phyloP scores from a whole-genome alignment of 2,888 invertebrate species.

The Adelognathus sp. region DNA sequence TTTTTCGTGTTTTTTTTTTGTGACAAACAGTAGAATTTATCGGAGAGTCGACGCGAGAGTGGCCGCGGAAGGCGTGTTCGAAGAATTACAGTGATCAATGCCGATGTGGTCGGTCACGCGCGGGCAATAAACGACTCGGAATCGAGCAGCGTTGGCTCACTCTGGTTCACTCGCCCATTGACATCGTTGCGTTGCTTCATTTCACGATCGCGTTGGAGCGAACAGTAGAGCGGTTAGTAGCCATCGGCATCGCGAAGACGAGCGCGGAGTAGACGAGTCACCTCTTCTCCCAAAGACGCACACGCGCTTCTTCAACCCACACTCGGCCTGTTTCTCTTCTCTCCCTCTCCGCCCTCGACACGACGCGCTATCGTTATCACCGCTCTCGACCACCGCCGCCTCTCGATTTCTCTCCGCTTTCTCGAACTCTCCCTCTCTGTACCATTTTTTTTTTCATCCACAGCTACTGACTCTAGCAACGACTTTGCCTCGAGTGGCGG shows the following conservation, averaged over 20 bases:
- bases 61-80: not conserved
- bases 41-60: not conserved
- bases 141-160: not conserved
- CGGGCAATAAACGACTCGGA: constrained; percentile 15
- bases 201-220: constrained; percentile 23
- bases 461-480: not conserved
- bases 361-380: constrained; percentile 3
- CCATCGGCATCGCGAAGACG: constrained; percentile 3
- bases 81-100: not conserved
- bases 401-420: not conserved
- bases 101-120: constrained; percentile 12
- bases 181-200: constrained; percentile 14
- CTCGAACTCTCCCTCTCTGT: not conserved
- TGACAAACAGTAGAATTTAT: not conserved
- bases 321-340: no score
- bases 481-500: not conserved
- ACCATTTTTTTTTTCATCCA: not conserved
- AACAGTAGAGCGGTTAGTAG: not conserved
- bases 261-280: not conserved
- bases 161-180: constrained; percentile 21
- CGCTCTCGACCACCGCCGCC: not conserved
- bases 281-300: constrained; percentile 16
- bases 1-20: no score
- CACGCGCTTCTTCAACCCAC: not conserved
- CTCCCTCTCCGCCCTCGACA: not conserved